Percentiles rank a stretch among this genome's conserved stretches.
Evolutionary conservation across 2,888 invertebrate species (phyloP).

Genomic region (Spilarctia lutea): DNA sequence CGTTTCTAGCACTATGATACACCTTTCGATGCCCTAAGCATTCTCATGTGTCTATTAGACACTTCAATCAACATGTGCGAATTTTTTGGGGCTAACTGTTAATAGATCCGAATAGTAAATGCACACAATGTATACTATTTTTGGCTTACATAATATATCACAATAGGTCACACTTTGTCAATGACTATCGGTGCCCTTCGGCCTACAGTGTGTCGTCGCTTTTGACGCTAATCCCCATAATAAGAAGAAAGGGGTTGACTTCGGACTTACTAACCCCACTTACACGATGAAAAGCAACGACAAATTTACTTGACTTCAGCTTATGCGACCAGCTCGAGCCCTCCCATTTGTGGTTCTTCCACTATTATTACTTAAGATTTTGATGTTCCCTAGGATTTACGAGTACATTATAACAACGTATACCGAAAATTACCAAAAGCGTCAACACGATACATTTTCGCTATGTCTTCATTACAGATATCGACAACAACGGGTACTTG

Average conservation of each 20-base stretch:
- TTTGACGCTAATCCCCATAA: too few species aligned
- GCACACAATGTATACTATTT: neutral
- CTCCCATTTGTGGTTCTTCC: neutral
- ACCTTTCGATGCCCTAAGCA: constrained; percentile 23
- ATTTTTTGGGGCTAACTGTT: neutral
- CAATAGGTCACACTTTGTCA: too few species aligned
- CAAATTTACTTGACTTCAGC: neutral
- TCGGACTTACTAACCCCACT: too few species aligned
- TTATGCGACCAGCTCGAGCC: neutral
- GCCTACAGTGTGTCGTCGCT: too few species aligned
- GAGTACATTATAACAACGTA: too few species aligned
- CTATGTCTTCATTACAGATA: constrained; percentile 85
- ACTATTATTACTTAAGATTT: neutral
- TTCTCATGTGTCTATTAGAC: neutral
- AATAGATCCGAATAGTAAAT: neutral
- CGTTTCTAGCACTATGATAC: constrained; percentile 32
- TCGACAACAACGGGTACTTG: constrained; percentile 94
- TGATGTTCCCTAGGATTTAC: neutral
- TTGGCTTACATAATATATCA: neutral
- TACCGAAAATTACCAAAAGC: neutral
- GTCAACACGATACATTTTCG: neutral
- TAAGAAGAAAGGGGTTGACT: too few species aligned
- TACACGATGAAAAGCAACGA: neutral
- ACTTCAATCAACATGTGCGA: neutral
- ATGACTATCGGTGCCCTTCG: too few species aligned